Conservation (phyloP, 2,797 vertebrate genomes). For the Pelochelys cantorii region DNA sequence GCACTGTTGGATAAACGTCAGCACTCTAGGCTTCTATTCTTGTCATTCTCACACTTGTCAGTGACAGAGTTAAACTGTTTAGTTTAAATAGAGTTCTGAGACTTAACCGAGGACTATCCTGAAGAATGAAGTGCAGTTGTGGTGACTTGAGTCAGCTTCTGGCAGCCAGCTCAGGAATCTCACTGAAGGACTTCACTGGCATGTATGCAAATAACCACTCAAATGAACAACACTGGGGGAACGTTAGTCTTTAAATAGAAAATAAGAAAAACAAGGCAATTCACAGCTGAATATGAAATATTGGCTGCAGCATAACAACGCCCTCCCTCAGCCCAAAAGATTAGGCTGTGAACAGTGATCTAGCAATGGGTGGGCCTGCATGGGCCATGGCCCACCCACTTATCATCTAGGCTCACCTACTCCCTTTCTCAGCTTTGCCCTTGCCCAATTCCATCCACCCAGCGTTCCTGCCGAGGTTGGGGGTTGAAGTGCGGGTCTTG, state of each 20-base stretch:
- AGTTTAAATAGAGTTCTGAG: background rate
- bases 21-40: too few relatives aligned
- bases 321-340: background rate
- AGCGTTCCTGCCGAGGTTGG: too few relatives aligned
- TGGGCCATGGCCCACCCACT: too few relatives aligned
- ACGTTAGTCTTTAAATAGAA: background rate
- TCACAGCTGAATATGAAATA: background rate
- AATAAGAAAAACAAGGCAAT: background rate
- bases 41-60: background rate
- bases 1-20: too few relatives aligned
- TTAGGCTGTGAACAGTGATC: too few relatives aligned
- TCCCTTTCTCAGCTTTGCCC: too few relatives aligned
- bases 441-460: too few relatives aligned
- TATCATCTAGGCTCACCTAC: too few relatives aligned
- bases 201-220: background rate
- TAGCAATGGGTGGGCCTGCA: too few relatives aligned
- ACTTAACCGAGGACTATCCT: background rate
- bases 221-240: background rate
- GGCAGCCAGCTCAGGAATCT: background rate
- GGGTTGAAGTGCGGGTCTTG: too few relatives aligned
- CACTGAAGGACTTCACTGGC: background rate
- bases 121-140: background rate
- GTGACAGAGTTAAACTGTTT: background rate
- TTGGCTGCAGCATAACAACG: background rate
- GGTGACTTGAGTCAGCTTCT: background rate